phyloP scores from a whole-genome alignment of 2,888 invertebrate species.

The Phalera bucephala region DNA sequence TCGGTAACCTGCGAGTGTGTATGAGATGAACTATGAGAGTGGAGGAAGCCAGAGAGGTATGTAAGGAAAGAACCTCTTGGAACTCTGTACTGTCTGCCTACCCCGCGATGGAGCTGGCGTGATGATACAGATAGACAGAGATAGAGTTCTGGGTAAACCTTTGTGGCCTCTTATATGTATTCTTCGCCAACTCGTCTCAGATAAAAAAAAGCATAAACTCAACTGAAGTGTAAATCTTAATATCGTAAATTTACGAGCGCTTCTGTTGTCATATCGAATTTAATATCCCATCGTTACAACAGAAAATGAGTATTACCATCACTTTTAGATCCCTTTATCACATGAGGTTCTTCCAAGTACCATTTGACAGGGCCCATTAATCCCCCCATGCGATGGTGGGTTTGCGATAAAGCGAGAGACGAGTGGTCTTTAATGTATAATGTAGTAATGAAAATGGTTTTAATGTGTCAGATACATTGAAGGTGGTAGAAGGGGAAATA shows the following conservation, averaged over 20 bases:
- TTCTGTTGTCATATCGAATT: neutral
- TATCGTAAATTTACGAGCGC: neutral
- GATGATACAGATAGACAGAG: no score
- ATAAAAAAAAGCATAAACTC: neutral
- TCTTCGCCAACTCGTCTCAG: neutral
- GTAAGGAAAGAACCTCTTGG: no score
- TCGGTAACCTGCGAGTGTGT: no score
- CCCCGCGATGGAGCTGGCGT: no score
- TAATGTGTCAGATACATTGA: neutral
- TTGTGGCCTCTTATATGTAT: no score
- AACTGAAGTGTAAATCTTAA: neutral
- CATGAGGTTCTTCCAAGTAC: constrained; percentile 18
- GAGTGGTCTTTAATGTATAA: neutral
- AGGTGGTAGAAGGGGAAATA: no score
- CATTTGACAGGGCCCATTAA: constrained; percentile 44
- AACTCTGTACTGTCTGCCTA: no score
- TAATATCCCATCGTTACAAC: constrained; percentile 5
- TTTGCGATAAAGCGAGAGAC: constrained; percentile 5
- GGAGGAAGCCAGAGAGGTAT: no score
- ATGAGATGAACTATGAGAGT: no score
- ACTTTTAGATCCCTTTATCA: constrained; percentile 21
- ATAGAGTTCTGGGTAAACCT: no score
- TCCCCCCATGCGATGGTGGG: constrained; percentile 32
- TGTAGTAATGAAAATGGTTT: neutral
- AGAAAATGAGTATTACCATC: constrained; percentile 11